Evolutionary conservation across 2,113 vertebrate genomes (phyloP), one percentile per base, ranked within the genome.

Genomic region (Hoplias malabaricus): DNA sequence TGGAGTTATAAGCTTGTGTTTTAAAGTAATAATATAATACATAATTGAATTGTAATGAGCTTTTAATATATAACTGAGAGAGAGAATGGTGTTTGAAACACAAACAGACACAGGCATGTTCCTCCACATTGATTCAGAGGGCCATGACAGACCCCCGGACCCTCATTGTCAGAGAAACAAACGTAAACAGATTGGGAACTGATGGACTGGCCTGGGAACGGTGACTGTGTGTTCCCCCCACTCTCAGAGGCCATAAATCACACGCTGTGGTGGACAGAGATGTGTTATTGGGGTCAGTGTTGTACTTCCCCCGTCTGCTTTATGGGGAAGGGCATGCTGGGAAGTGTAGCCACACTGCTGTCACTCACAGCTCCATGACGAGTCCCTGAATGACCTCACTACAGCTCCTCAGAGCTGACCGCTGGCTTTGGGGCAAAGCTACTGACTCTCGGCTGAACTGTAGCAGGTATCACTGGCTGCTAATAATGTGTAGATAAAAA

Each of bases 161-260:
- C 46, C 31, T 68, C 6, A 29, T 1, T 27, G 54, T 69, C 65
- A 59, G 5, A 62, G 34, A 69, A 73, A 50, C 62, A 59, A 42
- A 56, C 48, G 3, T 31, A 62, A 42, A 70, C 13, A 66, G 56
- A 69, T 59, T 31, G 46, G 65, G 43, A 69, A 70, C 31, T 59
- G 68, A 79, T 31, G 36, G 67, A 56, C 43, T 57, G 63, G 57
- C 56, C 72, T 36, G 33, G 72, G 81, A 82, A 42, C 54, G n/a
- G 59, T 43, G 73, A 63, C 27, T 27, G 27, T 29, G 23, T 75
- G 50, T 73, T 69, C 46, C 65, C 31, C n/a, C 16, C 77, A 61
- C 29, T 68, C 42, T 59, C 57, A 59, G 54, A 33, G 63, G 29
- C 69, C 33, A 80, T 85, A 79, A 82, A 83, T 83, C 65, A 80